Conservation (phyloP, 2,113 vertebrate species). For the Cricetomys ansorgei region DNA sequence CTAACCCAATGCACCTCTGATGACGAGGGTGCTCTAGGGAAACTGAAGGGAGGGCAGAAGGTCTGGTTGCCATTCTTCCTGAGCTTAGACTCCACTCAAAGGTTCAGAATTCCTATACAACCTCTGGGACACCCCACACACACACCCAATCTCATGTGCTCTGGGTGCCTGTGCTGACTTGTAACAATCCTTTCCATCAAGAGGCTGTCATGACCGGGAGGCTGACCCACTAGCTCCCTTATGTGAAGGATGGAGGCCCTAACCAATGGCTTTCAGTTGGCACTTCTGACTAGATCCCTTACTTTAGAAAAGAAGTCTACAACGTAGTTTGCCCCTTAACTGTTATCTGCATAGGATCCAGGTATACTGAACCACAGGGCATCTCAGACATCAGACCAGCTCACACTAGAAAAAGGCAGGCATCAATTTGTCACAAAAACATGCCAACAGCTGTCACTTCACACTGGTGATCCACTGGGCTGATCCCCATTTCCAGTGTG, state of each 20-base stretch:
- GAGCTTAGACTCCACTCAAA: conserved; percentile 57
- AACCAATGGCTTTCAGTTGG: background rate
- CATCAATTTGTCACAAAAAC: background rate
- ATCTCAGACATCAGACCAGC: conserved; percentile 18
- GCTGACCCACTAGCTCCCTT: background rate
- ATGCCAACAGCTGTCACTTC: background rate
- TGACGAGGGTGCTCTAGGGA: conserved; percentile 77
- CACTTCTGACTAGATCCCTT: conserved; percentile 35
- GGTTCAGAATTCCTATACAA: conserved; percentile 73
- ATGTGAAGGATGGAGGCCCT: background rate
- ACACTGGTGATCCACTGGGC: background rate
- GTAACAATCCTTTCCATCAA: background rate
- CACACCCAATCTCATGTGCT: background rate
- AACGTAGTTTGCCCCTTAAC: background rate
- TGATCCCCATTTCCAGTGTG: background rate
- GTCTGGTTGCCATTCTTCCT: conserved; percentile 70
- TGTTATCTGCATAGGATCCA: conserved; percentile 30
- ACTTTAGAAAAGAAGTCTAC: conserved; percentile 6
- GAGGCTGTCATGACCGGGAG: conserved; percentile 12
- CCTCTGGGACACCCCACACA: background rate
- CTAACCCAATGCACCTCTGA: conserved; percentile 82
- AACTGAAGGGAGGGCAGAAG: conserved; percentile 76
- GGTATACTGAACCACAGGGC: background rate
- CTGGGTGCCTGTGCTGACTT: conserved; percentile 23
- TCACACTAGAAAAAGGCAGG: background rate